phyloP scores from a whole-genome alignment of 2,113 vertebrate genomes.

The Bos taurus region ARS-UCD2.0 NC_037350.1:39445501-39446000 shows the following conservation, averaged over 20 bases:
- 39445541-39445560: neutral
- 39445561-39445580: neutral
- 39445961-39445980: too few relatives aligned
- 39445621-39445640: neutral
- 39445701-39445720: neutral
- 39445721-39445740: accelerated
- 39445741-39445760: accelerated
- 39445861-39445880: too few relatives aligned
- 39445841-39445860: too few relatives aligned
- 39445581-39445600: neutral
- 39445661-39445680: neutral
- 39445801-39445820: neutral
- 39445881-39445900: too few relatives aligned
- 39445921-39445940: too few relatives aligned
- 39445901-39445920: too few relatives aligned
- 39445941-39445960: too few relatives aligned
- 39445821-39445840: neutral
- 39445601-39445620: neutral
- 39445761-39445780: neutral
- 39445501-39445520: neutral
- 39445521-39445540: neutral
- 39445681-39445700: neutral
- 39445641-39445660: neutral
- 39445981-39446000: too few relatives aligned
- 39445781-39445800: neutral